Conservation (phyloP, 2,888 invertebrate species). For the Rhagium mordax region DNA sequence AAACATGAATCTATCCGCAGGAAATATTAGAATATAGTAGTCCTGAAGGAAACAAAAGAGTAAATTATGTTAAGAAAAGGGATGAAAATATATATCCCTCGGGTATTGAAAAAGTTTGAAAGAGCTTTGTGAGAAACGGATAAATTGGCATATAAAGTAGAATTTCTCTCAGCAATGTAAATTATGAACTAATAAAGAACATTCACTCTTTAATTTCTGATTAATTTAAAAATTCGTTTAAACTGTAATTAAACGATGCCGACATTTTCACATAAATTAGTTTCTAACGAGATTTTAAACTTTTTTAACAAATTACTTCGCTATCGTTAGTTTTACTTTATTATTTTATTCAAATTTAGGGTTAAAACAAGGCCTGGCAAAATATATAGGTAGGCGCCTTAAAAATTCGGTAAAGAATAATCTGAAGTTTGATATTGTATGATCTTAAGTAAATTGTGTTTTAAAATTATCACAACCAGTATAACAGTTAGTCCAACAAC, state of each 20-base stretch:
- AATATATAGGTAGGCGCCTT: neutral
- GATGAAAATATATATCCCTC: neutral
- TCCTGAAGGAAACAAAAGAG: neutral
- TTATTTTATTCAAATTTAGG: neutral
- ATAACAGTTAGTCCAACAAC: too few species aligned
- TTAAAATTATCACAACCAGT: too few species aligned
- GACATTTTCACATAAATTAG: neutral
- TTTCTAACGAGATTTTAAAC: neutral
- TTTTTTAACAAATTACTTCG: neutral
- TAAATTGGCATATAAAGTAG: neutral
- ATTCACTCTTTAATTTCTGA: neutral
- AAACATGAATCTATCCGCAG: neutral
- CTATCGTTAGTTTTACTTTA: neutral
- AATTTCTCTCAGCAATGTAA: neutral
- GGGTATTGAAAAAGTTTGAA: constrained; percentile 7
- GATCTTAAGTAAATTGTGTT: too few species aligned
- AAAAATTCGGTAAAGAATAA: neutral
- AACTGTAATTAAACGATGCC: neutral
- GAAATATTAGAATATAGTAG: constrained; percentile 3
- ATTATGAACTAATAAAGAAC: too few species aligned
- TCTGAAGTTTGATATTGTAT: too few species aligned
- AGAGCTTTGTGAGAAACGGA: neutral
- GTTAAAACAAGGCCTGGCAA: neutral
- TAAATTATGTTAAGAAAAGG: constrained; percentile 2
- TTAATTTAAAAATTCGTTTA: neutral